Base-by-base conservation (phyloP, 2,797 vertebrate species). In the Nothura maculosa region DNA sequence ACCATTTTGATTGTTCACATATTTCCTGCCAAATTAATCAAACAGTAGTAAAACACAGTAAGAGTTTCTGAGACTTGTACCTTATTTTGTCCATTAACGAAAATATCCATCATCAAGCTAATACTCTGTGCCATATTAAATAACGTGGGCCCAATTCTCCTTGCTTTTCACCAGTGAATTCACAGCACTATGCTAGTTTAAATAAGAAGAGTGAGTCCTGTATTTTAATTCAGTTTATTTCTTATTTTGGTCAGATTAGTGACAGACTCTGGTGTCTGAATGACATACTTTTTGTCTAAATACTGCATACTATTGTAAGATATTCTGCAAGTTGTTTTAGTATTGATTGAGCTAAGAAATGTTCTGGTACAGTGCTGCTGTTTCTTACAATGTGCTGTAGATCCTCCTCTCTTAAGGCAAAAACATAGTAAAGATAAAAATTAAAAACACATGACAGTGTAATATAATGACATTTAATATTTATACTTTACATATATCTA, bases 291-390 rank as follows among this genome's bases (percentile, higher is more conserved):
- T 96, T 93, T 96, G 85, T 87, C 85, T 93, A 82, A 86, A 68
- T 95, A 84, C 54, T 73, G 78, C 94, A 94, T 92, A 50, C 87
- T 93, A 52, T 93, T 94, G 92, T 94, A 97, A 96, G 87, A 68
- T 92, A 91, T 91, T 94, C 93, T 96, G 91, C 76, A 97, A 96
- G 95, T 97, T 96, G 85, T 72, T 93, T 96, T 97, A 94, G 89
- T 95, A 93, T 89, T 90, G 93, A 96, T 96, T 93, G 94, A 97
- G 85, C 70, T 74, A 89, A 96, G 72, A 94, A 95, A 92, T 93
- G 75, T 80, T 93, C 68, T 88, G 90, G 95, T 90, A 90, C 30
- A 88, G 38, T 82, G 66, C 45, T 83, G 24, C 63, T 86, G 57
- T 88, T 92, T 78, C 76, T 83, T 92, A 68, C 50, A 74, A 27